Evolutionary conservation across 2,113 vertebrate species (phyloP), one percentile per base, ranked within the genome.

Genomic region (Triplophysa rosa): DNA sequence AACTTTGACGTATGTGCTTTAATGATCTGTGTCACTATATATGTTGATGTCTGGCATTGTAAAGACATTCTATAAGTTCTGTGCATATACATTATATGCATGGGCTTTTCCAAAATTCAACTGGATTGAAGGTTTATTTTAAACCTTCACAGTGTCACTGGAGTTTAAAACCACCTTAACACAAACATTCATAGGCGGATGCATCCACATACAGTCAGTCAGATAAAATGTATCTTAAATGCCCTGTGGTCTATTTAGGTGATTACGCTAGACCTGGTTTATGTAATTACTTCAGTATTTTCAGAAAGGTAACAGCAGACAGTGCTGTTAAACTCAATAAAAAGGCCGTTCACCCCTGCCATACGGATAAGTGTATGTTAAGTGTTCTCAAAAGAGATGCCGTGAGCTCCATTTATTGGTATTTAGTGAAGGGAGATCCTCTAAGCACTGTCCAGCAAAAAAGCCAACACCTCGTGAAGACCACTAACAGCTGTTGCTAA

Each of bases 401-500:
- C 6, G n/a, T 68, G 45, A 65, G 73, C 23, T 49, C 47, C n/a
- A 23, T 59, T 80, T 66, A 58, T 67, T 67, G 71, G 66, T 49
- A 47, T 62, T 66, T 75, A 75, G 79, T 45, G 21, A 68, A 62
- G 79, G 40, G 56, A 78, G 66, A 19, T 71, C 29, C 58, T 77
- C 49, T 68, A 58, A 61, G 56, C 54, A 54, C 64, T n/a, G 21
- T 58, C 65, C 63, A 74, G 77, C 67, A 69, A 79, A 62, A 54
- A 72, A 42, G 72, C 67, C 52, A 42, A 45, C 19, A 54, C 67
- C 61, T 78, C 74, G 67, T 59, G 29, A 49, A 78, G 19, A 54
- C 67, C 23, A 56, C 78, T 65, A 61, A 77, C 52, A 80, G 52
- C 54, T 13, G 79, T 83, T 83, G 82, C 82, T 68, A 59, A 77